These are phyloP conservation scores for Drosophila triauraria DNA, from an alignment of 1,140 invertebrate species.

Conservation along the genomic window DNA sequence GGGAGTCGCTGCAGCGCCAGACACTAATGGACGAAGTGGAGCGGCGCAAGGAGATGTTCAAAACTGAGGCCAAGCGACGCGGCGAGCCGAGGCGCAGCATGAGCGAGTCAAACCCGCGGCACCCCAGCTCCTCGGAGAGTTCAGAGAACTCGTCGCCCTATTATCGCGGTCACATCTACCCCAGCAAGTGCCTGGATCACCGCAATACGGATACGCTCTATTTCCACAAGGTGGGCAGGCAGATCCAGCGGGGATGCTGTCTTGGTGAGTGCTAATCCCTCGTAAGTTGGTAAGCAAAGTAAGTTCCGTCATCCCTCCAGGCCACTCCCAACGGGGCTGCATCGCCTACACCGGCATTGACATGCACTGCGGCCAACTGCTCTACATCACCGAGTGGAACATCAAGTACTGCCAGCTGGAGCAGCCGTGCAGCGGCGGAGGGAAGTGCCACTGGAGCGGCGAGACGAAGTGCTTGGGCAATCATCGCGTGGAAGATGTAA, in stretches of 20 bases:
- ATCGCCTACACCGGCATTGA: constrained; percentile 90
- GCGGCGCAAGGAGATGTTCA: constrained; percentile 82
- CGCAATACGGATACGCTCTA: constrained; percentile 76
- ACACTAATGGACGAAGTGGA: constrained; percentile 80
- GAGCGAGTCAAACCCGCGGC: constrained; percentile 78
- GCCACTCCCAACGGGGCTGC: constrained; percentile 88
- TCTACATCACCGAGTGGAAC: constrained; percentile 90
- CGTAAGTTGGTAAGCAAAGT: too few species aligned
- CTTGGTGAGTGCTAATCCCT: constrained; percentile 52
- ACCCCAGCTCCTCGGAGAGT: constrained; percentile 78
- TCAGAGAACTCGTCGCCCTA: constrained; percentile 78
- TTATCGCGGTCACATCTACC: constrained; percentile 68
- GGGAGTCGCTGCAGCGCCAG: constrained; percentile 85
- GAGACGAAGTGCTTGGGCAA: constrained; percentile 73
- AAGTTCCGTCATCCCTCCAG: constrained; percentile 43
- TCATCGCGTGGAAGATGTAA: constrained; percentile 79
- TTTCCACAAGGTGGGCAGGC: constrained; percentile 77
- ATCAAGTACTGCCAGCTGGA: constrained; percentile 86
- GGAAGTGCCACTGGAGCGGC: constrained; percentile 72
- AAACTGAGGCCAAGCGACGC: constrained; percentile 72
- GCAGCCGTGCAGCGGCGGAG: constrained; percentile 60
- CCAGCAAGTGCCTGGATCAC: constrained; percentile 77
- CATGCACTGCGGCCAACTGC: constrained; percentile 88
- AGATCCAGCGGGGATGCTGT: constrained; percentile 77
- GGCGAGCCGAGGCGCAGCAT: constrained; percentile 77